These are phyloP conservation scores for Paralichthys olivaceus DNA, from an alignment of 2,113 vertebrate species.

Conservation along the genomic window DNA sequence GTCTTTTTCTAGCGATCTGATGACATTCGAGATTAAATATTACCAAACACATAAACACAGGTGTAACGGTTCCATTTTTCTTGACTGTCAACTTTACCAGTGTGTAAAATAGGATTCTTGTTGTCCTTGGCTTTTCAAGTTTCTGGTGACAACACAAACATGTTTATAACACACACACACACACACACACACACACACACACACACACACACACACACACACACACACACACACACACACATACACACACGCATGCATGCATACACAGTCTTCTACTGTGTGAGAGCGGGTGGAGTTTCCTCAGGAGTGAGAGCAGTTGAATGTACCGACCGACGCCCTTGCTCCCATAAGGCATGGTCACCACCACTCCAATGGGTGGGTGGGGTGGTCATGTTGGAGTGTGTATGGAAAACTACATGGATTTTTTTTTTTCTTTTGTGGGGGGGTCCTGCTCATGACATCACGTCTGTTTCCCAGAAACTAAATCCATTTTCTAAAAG, in stretches of 20 bases:
- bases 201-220: background rate
- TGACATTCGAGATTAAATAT: too few relatives aligned
- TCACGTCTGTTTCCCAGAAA: too few relatives aligned
- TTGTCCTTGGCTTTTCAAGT: background rate
- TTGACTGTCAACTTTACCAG: background rate
- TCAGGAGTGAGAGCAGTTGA: slow-evolving; percentile 28
- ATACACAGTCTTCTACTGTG: slow-evolving; percentile 35
- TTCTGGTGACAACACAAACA: too few relatives aligned
- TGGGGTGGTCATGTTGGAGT: too few relatives aligned
- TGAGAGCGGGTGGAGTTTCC: slow-evolving; percentile 69
- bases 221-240: background rate
- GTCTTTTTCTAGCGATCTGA: too few relatives aligned
- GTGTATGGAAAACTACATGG: slow-evolving; percentile 7
- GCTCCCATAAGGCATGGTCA: background rate
- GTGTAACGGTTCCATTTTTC: background rate
- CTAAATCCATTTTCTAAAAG: too few relatives aligned
- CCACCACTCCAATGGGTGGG: slow-evolving; percentile 21
- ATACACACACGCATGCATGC: background rate
- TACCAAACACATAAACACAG: background rate
- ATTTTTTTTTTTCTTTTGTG: too few relatives aligned
- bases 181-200: background rate
- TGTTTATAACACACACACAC: background rate
- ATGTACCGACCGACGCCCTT: slow-evolving; percentile 35
- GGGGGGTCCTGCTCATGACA: too few relatives aligned
- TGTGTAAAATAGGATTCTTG: slow-evolving; percentile 7